Evolutionary conservation across 2,888 invertebrate species (phyloP).

Genomic region (Ceraclea dissimilis): DNA sequence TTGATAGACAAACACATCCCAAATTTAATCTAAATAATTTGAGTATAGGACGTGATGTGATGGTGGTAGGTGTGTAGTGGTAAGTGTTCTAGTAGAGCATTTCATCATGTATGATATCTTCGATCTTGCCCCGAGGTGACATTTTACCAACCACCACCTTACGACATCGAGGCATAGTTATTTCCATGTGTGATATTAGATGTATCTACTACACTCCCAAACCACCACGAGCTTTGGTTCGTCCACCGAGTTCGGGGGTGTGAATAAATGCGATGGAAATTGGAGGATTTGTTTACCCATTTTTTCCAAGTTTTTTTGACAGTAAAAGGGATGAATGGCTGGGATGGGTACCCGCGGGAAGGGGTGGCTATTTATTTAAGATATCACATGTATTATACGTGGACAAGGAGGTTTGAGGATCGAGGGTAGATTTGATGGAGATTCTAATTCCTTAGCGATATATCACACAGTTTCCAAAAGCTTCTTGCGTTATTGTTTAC

Average conservation of each 20-base stretch:
- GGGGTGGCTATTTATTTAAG: conserved; percentile 46
- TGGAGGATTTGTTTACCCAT: conserved; percentile 54
- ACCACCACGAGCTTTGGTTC: neutral
- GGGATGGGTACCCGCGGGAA: conserved; percentile 14
- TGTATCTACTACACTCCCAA: neutral
- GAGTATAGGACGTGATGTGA: neutral
- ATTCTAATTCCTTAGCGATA: conserved; percentile 23
- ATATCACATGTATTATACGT: conserved; percentile 38
- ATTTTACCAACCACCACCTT: conserved; percentile 3
- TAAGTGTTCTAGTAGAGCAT: neutral
- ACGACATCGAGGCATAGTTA: no score
- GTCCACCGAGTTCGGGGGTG: conserved; percentile 17
- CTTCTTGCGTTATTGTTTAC: conserved; percentile 2
- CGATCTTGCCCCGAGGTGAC: conserved; percentile 5
- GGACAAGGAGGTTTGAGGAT: conserved; percentile 13
- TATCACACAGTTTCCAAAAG: conserved; percentile 18
- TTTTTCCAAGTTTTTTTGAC: conserved; percentile 47
- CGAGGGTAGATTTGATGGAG: conserved; percentile 8
- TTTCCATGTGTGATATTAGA: conserved; percentile 5
- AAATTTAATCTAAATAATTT: neutral
- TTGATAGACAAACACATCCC: neutral
- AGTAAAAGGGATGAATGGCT: conserved; percentile 41
- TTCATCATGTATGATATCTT: conserved; percentile 1
- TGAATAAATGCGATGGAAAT: conserved; percentile 52
- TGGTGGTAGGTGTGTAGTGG: neutral